Percentiles rank a stretch among this genome's conserved stretches.
Evolutionary conservation across 2,797 vertebrate species (phyloP).

Genomic region (Sebastes cheni): DNA sequence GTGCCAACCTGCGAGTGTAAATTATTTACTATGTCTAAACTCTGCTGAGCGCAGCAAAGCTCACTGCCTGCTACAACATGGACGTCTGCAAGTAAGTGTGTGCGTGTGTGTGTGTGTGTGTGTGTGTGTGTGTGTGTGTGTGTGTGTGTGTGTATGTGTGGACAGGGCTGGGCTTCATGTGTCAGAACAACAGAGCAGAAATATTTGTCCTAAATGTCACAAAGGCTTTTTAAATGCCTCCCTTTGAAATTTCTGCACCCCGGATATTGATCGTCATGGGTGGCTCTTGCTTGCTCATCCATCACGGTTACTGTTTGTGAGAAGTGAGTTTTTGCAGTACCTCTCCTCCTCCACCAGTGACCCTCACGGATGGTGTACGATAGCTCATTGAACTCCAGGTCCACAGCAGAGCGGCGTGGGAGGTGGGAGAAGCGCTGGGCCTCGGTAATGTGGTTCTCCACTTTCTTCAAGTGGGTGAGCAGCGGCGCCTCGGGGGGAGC

Average conservation of each 20-base stretch:
- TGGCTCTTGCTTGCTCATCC: slow-evolving; percentile 40
- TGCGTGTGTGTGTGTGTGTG: neutral
- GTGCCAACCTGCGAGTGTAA: slow-evolving; percentile 72
- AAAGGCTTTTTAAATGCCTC: slow-evolving; percentile 21
- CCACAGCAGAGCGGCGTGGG: slow-evolving; percentile 93
- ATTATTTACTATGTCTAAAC: slow-evolving; percentile 83
- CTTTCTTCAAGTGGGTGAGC: slow-evolving; percentile 96
- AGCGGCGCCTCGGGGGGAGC: slow-evolving; percentile 86
- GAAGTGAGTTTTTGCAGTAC: slow-evolving; percentile 72
- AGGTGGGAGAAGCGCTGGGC: slow-evolving; percentile 97
- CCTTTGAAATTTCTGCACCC: slow-evolving; percentile 35
- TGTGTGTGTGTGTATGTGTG: slow-evolving; percentile 22
- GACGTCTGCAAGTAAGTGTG: slow-evolving; percentile 1
- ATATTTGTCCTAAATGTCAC: slow-evolving; percentile 37
- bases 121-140: slow-evolving; percentile 8
- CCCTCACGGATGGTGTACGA: slow-evolving; percentile 97
- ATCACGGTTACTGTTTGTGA: slow-evolving; percentile 24
- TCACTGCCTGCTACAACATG: slow-evolving; percentile 47
- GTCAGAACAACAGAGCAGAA: slow-evolving; percentile 12
- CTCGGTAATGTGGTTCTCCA: slow-evolving; percentile 98
- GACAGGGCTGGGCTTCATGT: neutral
- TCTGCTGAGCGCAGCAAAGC: slow-evolving; percentile 81
- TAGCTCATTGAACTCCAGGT: slow-evolving; percentile 94
- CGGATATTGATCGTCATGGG: slow-evolving; percentile 53
- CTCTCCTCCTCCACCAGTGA: slow-evolving; percentile 95